Percentiles rank a stretch among this genome's conserved stretches.
phyloP scores from a whole-genome alignment of 2,797 vertebrate genomes.

The Hoplostethus atlanticus region DNA sequence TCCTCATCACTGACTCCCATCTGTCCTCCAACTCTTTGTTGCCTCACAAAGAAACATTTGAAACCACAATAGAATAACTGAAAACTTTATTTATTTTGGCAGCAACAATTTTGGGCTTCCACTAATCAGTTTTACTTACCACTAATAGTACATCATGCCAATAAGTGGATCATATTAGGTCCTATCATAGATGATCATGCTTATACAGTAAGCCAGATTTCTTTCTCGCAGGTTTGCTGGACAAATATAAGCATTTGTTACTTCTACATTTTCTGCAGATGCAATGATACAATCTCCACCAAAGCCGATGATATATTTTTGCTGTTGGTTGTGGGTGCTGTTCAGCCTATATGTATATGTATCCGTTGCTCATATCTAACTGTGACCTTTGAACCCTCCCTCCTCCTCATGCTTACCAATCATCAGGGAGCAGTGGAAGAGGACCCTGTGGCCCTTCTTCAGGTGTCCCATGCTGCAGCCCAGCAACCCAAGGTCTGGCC shows the following conservation, averaged over 20 bases:
- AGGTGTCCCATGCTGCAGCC: constrained; percentile 80
- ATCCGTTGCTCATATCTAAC: constrained; percentile 67
- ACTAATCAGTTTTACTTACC: too few relatives aligned
- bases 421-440: constrained; percentile 87
- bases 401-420: constrained; percentile 70
- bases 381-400: constrained; percentile 72
- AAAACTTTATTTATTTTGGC: too few relatives aligned
- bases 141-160: too few relatives aligned
- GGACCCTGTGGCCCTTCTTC: constrained; percentile 82
- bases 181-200: neutral
- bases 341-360: constrained; percentile 14
- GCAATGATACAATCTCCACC: neutral
- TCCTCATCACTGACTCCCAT: neutral
- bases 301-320: constrained; percentile 15
- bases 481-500: constrained; percentile 86
- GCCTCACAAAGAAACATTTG: constrained; percentile 1
- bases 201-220: too few relatives aligned
- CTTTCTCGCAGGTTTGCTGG: too few relatives aligned
- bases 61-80: neutral
- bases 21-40: neutral
- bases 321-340: neutral
- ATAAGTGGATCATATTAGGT: neutral
- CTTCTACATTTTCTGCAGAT: constrained; percentile 2
- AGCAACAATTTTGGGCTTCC: too few relatives aligned
- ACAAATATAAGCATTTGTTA: neutral